Evolutionary conservation across 37 sponge, comb jelly and placozoan species (phyloP).

Genomic region (Halichondria panicea): DNA sequence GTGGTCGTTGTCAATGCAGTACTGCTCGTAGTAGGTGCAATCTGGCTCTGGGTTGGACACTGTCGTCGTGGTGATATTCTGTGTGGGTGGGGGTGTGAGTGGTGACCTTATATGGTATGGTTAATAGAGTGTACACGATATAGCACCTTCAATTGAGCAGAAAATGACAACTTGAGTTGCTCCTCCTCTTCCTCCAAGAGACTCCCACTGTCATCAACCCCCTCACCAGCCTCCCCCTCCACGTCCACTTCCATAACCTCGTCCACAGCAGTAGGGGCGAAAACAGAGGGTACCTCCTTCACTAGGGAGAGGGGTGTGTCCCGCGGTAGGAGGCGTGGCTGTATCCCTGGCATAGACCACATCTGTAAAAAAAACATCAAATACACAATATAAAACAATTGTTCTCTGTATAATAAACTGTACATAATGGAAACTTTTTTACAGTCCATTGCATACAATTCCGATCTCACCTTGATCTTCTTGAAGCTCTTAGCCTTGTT

Average conservation of each 20-base stretch:
- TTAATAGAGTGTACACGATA: no score
- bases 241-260: slow-evolving; percentile 15
- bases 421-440: no score
- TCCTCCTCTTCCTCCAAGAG: neutral
- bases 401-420: no score
- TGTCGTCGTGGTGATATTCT: slow-evolving; percentile 28
- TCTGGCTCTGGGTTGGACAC: slow-evolving; percentile 38
- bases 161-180: slow-evolving; percentile 25
- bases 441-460: no score
- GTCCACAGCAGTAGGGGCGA: slow-evolving; percentile 6
- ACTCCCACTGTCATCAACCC: neutral
- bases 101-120: neutral
- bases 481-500: slow-evolving; percentile 67
- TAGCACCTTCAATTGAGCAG: neutral
- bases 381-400: no score
- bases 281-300: slow-evolving; percentile 70
- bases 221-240: slow-evolving; percentile 19
- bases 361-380: slow-evolving; percentile 5
- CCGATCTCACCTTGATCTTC: slow-evolving; percentile 71
- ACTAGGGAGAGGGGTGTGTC: slow-evolving; percentile 19
- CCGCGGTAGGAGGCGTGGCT: slow-evolving; percentile 35
- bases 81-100: neutral
- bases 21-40: slow-evolving; percentile 73
- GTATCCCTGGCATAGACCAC: slow-evolving; percentile 32
- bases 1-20: slow-evolving; percentile 66